phyloP scores from a whole-genome alignment of 23 tunicate species.

The Trididemnum miniatum region DNA sequence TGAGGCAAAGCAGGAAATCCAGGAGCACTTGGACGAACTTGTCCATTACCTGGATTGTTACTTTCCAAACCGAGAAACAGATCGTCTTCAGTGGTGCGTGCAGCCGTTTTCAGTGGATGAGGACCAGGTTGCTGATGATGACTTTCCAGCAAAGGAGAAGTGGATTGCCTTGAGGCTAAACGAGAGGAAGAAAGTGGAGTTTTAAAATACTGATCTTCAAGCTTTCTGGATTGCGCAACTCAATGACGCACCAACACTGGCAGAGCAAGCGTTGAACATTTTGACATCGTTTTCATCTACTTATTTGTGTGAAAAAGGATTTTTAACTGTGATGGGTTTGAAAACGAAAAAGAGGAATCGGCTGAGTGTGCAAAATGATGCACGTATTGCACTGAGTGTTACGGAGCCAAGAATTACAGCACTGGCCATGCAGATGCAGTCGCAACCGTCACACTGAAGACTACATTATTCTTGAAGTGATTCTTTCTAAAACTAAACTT shows the following conservation, averaged over 20 bases:
- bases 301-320: no score
- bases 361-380: slow-evolving; percentile 14
- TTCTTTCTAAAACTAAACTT: slow-evolving; percentile 12
- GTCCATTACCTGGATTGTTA: slow-evolving; percentile 22
- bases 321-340: no score
- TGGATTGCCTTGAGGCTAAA: slow-evolving; percentile 25
- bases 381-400: no score
- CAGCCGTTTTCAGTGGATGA: slow-evolving; percentile 27
- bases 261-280: slow-evolving; percentile 31
- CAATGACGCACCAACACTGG: slow-evolving; percentile 26
- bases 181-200: slow-evolving; percentile 14
- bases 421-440: slow-evolving; percentile 19
- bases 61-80: slow-evolving; percentile 17
- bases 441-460: slow-evolving; percentile 17
- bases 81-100: slow-evolving; percentile 18
- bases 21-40: no score
- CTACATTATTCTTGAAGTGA: slow-evolving; percentile 20
- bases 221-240: no score
- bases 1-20: slow-evolving; percentile 35
- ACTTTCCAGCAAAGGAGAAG: slow-evolving; percentile 22
- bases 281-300: slow-evolving; percentile 11
- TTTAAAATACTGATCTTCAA: slow-evolving; percentile 13
- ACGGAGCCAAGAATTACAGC: no score
- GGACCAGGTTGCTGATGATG: no score
- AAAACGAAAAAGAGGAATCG: no score